Conservation (phyloP, 2,888 invertebrate species). For the Hirtodrosophila histrioides region DNA sequence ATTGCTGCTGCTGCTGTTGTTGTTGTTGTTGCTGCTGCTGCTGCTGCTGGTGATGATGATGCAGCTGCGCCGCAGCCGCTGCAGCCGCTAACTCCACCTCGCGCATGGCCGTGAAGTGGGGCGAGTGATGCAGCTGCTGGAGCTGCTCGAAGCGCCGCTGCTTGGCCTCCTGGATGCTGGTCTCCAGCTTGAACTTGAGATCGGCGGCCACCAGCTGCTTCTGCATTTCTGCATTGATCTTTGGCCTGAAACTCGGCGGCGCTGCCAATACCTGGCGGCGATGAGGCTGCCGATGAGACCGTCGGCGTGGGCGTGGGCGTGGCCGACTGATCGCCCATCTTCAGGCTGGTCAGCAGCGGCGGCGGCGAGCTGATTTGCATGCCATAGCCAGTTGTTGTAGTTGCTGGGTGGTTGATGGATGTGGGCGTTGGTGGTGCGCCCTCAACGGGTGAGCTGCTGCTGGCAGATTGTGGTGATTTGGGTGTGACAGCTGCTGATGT, state of each 20-base stretch:
- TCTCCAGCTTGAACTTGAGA: constrained; percentile 82
- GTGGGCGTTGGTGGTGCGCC: constrained; percentile 65
- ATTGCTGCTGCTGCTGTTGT: constrained; percentile 51
- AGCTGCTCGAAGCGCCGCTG: constrained; percentile 75
- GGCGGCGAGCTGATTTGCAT: constrained; percentile 82
- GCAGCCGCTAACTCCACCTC: constrained; percentile 70
- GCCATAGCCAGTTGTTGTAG: constrained; percentile 49
- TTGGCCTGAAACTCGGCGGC: constrained; percentile 82
- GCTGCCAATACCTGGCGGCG: constrained; percentile 66
- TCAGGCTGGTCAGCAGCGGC: constrained; percentile 72
- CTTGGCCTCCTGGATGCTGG: constrained; percentile 79
- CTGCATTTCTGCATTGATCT: constrained; percentile 84
- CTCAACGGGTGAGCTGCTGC: constrained; percentile 62
- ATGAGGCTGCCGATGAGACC: constrained; percentile 73
- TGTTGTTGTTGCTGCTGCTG: constrained; percentile 74
- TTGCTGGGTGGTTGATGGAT: constrained; percentile 40
- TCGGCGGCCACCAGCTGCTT: constrained; percentile 83
- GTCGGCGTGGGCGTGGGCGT: constrained; percentile 68
- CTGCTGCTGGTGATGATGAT: constrained; percentile 80
- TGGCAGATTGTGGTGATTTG: constrained; percentile 71
- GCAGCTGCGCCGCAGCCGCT: constrained; percentile 73
- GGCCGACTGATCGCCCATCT: constrained; percentile 75
- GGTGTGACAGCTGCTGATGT: constrained; percentile 52
- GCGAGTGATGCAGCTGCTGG: constrained; percentile 71
- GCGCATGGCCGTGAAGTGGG: constrained; percentile 70